These are phyloP conservation scores for Thaleichthys pacificus DNA, from an alignment of 2,797 vertebrate species.

Conservation along the genomic window DNA sequence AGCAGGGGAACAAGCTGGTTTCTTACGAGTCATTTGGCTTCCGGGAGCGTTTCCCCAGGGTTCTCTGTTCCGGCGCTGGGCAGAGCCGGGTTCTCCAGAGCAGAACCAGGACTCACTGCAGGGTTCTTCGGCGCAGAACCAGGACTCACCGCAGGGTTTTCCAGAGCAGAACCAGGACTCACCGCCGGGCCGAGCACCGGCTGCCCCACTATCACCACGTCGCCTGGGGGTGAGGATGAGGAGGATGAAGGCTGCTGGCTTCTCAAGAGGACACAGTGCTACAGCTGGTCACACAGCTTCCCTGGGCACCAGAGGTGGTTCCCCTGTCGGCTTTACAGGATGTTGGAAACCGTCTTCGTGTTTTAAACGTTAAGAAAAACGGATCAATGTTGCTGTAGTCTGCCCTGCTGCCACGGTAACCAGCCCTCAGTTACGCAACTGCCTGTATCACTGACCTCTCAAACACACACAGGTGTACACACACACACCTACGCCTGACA, in stretches of 20 bases:
- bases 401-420: too few species aligned
- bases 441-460: background rate
- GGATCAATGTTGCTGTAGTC: too few species aligned
- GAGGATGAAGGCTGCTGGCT: too few species aligned
- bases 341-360: too few species aligned
- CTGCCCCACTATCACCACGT: slow-evolving; percentile 75
- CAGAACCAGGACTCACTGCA: slow-evolving; percentile 12
- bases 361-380: too few species aligned
- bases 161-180: slow-evolving; percentile 22
- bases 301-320: too few species aligned
- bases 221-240: slow-evolving; percentile 61
- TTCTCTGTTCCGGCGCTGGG: slow-evolving; percentile 42
- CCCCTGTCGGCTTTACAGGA: too few species aligned
- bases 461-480: background rate
- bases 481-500: background rate
- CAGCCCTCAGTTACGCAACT: too few species aligned
- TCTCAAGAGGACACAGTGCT: too few species aligned
- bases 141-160: background rate
- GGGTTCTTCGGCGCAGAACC: slow-evolving; percentile 22
- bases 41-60: slow-evolving; percentile 67
- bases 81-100: slow-evolving; percentile 7
- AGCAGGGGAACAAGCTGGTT: slow-evolving; percentile 11
- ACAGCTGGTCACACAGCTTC: too few species aligned
- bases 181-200: slow-evolving; percentile 37
- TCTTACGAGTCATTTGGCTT: slow-evolving; percentile 81